Evolutionary conservation across 2,888 invertebrate genomes (phyloP), one percentile per base, ranked within the genome.

Genomic region (Tetropium fuscum): DNA sequence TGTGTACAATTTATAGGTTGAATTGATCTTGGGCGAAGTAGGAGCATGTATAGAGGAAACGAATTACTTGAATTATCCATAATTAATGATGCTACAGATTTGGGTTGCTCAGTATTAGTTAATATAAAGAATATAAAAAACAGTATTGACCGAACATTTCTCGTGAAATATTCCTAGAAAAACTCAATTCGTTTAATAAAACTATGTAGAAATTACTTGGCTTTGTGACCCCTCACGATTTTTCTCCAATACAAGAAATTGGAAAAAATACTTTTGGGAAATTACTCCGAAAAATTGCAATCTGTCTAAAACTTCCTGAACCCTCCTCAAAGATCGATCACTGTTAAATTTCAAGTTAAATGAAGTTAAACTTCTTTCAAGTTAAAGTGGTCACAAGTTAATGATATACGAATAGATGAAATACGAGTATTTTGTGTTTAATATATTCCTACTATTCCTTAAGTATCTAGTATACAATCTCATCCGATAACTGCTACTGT

Each of bases 211-310:
- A n/a, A n/a, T n/a, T n/a, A n/a, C n/a, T n/a, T n/a, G n/a, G n/a
- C n/a, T n/a, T n/a, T n/a, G n/a, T n/a, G n/a, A n/a, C n/a, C n/a
- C n/a, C n/a, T n/a, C 15, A 53, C 34, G 15, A 30, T 11, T 18
- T 22, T 34, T 53, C 43, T 22, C 19, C 53, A 1, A 20, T 10
- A 11, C 53, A 53, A 44, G 4, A 32, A 5, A 34, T 53, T 32
- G 53, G 53, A 44, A 53, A 44, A 44, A 53, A n/a, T 19, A 34
- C 44, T 13, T 44, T 53, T 36, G 53, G 53, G 1, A 30, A 53
- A 16, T 15, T 53, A 20, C 53, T 44, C n/a, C 43, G 34, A 43
- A 53, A 18, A 25, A 51, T n/a, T n/a, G n/a, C n/a, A n/a, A n/a
- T n/a, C n/a, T n/a, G n/a, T n/a, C n/a, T n/a, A n/a, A n/a, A n/a